phyloP scores from a whole-genome alignment of 2,113 vertebrate species.

The Oncorhynchus gorbuscha region DNA sequence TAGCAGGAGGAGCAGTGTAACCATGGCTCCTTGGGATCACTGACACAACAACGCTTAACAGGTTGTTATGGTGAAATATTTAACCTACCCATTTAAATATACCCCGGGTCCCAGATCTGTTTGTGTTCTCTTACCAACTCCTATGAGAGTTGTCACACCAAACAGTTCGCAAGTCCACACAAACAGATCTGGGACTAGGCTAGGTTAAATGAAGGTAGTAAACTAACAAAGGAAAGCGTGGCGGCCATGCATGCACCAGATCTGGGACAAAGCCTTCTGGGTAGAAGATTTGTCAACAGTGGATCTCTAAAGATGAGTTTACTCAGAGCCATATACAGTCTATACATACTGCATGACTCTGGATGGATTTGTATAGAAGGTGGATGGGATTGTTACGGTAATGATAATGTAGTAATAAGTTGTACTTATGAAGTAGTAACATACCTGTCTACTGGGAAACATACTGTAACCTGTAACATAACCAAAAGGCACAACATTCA shows the following conservation, averaged over 20 bases:
- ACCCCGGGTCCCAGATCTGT: no score
- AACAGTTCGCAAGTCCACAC: no score
- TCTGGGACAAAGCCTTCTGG: not conserved
- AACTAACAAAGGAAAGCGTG: no score
- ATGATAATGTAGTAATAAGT: not conserved
- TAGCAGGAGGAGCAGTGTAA: no score
- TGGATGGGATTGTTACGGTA: not conserved
- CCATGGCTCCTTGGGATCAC: no score
- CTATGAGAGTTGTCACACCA: no score
- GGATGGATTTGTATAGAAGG: not conserved
- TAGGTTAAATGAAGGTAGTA: no score
- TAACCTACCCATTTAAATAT: not conserved
- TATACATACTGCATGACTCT: no score
- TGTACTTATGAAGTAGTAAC: constrained; percentile 9
- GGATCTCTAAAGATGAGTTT: not conserved
- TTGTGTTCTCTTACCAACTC: no score
- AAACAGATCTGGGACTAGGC: no score
- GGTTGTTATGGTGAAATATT: no score
- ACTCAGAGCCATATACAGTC: not conserved
- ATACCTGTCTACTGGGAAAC: constrained; percentile 40
- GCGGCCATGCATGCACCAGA: not conserved
- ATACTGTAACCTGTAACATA: constrained; percentile 36
- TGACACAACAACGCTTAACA: no score
- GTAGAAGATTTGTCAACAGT: not conserved
- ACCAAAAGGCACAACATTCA: constrained; percentile 32